These are phyloP conservation scores for Sarcoramphus papa DNA, from an alignment of 2,797 vertebrate species.

Conservation along the genomic window DNA sequence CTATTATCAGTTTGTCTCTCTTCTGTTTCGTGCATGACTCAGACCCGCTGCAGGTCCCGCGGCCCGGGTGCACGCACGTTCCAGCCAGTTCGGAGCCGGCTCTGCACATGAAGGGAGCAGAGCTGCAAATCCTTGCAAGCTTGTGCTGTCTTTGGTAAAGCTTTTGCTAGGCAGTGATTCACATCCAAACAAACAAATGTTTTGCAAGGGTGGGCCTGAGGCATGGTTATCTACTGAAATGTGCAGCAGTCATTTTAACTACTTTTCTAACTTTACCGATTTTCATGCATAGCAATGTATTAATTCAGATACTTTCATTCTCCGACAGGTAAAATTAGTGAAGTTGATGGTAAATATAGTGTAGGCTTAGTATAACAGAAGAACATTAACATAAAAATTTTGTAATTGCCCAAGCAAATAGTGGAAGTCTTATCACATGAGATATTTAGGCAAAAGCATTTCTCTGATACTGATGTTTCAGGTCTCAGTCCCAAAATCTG, in stretches of 20 bases:
- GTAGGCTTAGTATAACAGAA: not conserved
- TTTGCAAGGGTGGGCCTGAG: slow-evolving; percentile 24
- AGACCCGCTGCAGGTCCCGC: fast-evolving
- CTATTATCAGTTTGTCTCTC: not conserved
- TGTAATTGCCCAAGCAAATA: not conserved
- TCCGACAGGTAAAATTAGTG: slow-evolving; percentile 12
- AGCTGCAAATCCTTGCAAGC: not conserved
- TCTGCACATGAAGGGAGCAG: fast-evolving
- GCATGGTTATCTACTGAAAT: not conserved
- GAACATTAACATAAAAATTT: not conserved
- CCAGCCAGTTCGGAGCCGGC: not conserved
- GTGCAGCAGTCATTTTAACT: not conserved
- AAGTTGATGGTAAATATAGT: not conserved
- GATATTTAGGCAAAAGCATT: not conserved
- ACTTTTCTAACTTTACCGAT: not conserved
- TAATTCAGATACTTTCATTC: not conserved
- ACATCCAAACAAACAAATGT: not conserved
- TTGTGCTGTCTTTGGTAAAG: not conserved
- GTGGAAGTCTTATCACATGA: not conserved
- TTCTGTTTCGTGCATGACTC: not conserved
- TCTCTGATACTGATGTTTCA: not conserved
- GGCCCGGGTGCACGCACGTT: fast-evolving
- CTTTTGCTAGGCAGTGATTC: not conserved
- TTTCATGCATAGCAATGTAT: not conserved
- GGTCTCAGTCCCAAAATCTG: not conserved